Conservation (phyloP, 2,113 vertebrate genomes). For the Nannospalax galili region DNA sequence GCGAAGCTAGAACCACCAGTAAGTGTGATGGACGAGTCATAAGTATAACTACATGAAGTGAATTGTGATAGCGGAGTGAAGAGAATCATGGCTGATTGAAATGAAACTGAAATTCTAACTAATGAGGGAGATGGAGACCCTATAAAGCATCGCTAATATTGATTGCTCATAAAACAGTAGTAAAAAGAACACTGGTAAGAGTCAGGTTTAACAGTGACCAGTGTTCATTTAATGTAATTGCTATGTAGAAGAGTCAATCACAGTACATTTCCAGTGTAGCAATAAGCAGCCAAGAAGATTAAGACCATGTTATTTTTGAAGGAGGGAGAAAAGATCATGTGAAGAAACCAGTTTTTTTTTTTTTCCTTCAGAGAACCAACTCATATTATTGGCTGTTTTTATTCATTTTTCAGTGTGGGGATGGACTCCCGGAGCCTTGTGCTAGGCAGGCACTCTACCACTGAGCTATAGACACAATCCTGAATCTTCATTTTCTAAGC, state of each 20-base stretch:
- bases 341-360: background rate
- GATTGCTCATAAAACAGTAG: constrained; percentile 44
- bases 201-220: background rate
- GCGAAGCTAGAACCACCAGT: constrained; percentile 92
- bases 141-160: constrained; percentile 37
- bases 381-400: background rate
- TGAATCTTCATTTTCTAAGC: constrained; percentile 37
- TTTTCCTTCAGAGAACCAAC: background rate
- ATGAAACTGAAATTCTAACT: background rate
- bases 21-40: constrained; percentile 78
- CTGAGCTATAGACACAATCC: background rate
- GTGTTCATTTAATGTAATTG: constrained; percentile 43
- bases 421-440: background rate
- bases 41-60: background rate
- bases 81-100: background rate
- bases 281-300: background rate
- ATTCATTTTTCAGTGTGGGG: background rate
- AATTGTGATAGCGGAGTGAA: background rate
- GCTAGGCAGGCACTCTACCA: background rate
- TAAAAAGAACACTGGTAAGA: constrained; percentile 13
- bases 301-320: constrained; percentile 1
- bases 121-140: background rate
- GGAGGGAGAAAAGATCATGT: constrained; percentile 4
- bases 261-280: background rate
- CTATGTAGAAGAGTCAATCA: constrained; percentile 12